These are phyloP conservation scores for Enhydra lutris DNA, from an alignment of 2,113 vertebrate species.

Conservation along the genomic window DNA sequence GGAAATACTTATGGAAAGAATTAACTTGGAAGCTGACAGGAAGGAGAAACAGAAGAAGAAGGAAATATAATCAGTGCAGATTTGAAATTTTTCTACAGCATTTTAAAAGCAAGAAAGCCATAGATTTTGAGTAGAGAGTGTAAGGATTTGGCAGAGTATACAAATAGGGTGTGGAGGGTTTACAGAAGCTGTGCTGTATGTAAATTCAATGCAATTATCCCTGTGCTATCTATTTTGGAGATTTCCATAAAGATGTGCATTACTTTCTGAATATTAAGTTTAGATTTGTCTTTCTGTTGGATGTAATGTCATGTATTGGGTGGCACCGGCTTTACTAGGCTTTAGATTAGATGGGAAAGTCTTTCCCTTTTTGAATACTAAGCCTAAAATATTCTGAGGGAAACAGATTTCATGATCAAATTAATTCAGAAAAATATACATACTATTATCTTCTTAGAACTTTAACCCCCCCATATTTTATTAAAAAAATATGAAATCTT, in stretches of 20 bases:
- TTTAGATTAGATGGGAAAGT: background rate
- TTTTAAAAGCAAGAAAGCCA: background rate
- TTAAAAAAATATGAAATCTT: background rate
- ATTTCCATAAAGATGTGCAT: background rate
- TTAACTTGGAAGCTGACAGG: background rate
- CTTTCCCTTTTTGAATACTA: background rate
- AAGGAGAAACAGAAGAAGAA: background rate
- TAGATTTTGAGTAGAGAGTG: background rate
- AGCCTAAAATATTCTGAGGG: background rate
- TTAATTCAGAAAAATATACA: background rate
- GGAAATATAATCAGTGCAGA: background rate
- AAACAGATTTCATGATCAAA: background rate
- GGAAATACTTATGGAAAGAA: background rate
- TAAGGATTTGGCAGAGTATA: background rate
- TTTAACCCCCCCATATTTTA: background rate
- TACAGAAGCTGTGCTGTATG: background rate
- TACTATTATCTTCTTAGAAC: background rate
- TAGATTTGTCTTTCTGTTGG: background rate
- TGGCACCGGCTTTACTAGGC: background rate
- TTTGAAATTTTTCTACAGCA: conserved; percentile 5
- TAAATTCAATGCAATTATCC: background rate
- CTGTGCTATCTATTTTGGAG: background rate
- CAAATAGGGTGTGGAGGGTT: background rate
- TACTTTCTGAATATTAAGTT: conserved; percentile 23
- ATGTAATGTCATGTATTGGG: background rate